phyloP scores from a whole-genome alignment of 2,888 invertebrate genomes.

The Mamestra brassicae region DNA sequence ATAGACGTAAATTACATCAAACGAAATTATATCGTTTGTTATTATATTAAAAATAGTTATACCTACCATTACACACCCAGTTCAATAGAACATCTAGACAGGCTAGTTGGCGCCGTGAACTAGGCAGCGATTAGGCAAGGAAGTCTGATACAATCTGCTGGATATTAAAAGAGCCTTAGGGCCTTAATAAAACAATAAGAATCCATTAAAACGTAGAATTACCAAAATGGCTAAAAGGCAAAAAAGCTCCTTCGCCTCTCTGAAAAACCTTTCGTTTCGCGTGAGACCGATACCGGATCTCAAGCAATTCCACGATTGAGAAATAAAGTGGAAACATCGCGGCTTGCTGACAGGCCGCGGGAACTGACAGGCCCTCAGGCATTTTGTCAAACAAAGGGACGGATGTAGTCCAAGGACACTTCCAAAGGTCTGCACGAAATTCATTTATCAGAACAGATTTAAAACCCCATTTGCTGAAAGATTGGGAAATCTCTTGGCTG shows the following conservation, averaged over 20 bases:
- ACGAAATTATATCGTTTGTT: no score
- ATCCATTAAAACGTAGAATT: no score
- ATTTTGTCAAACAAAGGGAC: conserved; percentile 54
- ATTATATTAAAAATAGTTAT: no score
- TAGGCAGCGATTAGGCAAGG: not conserved
- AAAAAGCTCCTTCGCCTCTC: not conserved
- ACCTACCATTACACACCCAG: no score
- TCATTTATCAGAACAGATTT: conserved; percentile 40
- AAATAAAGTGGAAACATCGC: conserved; percentile 46
- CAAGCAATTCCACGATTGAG: conserved; percentile 24
- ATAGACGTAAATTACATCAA: no score
- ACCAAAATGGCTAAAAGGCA: not conserved
- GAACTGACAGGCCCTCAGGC: conserved; percentile 36
- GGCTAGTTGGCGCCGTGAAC: not conserved
- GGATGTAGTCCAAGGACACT: not conserved
- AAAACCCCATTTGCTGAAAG: conserved; percentile 1
- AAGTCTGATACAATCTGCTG: not conserved
- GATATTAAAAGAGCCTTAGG: not conserved
- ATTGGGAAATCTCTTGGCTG: not conserved
- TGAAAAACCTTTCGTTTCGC: conserved; percentile 9
- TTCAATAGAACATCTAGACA: not conserved
- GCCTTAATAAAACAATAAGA: no score
- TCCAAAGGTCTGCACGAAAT: conserved; percentile 24
- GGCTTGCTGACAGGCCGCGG: conserved; percentile 31
- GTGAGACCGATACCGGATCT: conserved; percentile 13